Percentiles rank a stretch among this genome's conserved stretches.
phyloP scores from a whole-genome alignment of 2,113 vertebrate species.

The Epinephelus fuscoguttatus region DNA sequence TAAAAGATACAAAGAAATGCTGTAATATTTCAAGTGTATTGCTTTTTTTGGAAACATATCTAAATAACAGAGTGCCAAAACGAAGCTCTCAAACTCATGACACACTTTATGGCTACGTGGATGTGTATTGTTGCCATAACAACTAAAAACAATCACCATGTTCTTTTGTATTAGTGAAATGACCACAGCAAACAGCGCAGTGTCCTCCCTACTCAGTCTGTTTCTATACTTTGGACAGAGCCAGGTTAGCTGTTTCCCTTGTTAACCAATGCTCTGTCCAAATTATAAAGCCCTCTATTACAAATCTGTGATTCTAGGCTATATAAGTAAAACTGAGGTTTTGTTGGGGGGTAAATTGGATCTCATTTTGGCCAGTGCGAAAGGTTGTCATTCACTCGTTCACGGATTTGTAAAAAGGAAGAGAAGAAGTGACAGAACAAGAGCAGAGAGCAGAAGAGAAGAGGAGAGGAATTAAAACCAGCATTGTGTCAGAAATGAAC shows the following conservation, averaged over 20 bases:
- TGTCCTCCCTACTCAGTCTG: too few relatives aligned
- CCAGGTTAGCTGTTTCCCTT: not conserved
- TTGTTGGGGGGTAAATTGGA: not conserved
- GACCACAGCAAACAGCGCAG: too few relatives aligned
- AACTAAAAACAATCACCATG: too few relatives aligned
- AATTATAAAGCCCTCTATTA: not conserved
- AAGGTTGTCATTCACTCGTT: slow-evolving; percentile 7
- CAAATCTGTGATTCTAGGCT: not conserved
- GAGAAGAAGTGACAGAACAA: slow-evolving; percentile 26
- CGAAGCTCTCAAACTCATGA: too few relatives aligned
- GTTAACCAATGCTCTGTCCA: not conserved
- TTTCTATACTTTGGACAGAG: not conserved
- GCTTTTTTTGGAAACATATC: too few relatives aligned
- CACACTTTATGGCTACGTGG: too few relatives aligned
- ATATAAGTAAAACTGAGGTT: not conserved
- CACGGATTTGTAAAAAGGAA: slow-evolving; percentile 1
- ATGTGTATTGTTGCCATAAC: too few relatives aligned
- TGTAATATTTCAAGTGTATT: too few relatives aligned
- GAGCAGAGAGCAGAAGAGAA: slow-evolving; percentile 4
- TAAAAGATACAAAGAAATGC: too few relatives aligned
- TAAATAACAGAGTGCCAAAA: too few relatives aligned
- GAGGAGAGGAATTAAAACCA: slow-evolving; percentile 50
- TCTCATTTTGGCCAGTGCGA: slow-evolving; percentile 27
- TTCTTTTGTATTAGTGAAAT: too few relatives aligned
- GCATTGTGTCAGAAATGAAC: slow-evolving; percentile 41